Conservation (phyloP, 1,140 invertebrate species). For the Cydia strobilella region DNA sequence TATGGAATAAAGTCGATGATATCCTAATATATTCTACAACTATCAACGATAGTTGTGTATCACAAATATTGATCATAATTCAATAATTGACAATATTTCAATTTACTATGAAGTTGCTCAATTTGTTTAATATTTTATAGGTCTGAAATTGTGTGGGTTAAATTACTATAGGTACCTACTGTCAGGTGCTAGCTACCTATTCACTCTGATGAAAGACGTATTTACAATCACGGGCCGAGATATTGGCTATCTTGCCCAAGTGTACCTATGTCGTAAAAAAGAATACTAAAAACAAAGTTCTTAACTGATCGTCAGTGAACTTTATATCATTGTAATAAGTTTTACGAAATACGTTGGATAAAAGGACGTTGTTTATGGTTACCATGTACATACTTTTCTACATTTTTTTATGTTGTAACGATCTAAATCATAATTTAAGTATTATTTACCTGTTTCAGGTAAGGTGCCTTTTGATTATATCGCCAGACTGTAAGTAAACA, state of each 20-base stretch:
- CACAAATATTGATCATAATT: too few relatives aligned
- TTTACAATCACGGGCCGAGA: background rate
- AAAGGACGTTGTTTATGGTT: too few relatives aligned
- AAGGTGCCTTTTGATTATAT: background rate
- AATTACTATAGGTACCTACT: background rate
- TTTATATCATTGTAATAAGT: too few relatives aligned
- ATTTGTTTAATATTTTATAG: too few relatives aligned
- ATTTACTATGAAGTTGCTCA: too few relatives aligned
- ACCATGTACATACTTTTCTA: background rate
- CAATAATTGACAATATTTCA: too few relatives aligned
- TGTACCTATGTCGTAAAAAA: too few relatives aligned
- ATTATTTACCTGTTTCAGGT: conserved; percentile 2
- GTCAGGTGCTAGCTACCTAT: background rate
- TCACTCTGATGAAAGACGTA: background rate
- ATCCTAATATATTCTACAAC: too few relatives aligned
- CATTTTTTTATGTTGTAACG: background rate
- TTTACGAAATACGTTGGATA: background rate
- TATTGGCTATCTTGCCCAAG: conserved; percentile 2
- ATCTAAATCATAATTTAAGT: background rate
- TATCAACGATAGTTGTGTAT: too few relatives aligned
- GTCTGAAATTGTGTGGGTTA: background rate
- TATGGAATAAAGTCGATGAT: too few relatives aligned
- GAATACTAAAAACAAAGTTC: too few relatives aligned
- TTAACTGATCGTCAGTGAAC: too few relatives aligned
- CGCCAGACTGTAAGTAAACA: background rate